phyloP scores from a whole-genome alignment of 2,888 invertebrate species.

The Ametastegia equiseti region DNA sequence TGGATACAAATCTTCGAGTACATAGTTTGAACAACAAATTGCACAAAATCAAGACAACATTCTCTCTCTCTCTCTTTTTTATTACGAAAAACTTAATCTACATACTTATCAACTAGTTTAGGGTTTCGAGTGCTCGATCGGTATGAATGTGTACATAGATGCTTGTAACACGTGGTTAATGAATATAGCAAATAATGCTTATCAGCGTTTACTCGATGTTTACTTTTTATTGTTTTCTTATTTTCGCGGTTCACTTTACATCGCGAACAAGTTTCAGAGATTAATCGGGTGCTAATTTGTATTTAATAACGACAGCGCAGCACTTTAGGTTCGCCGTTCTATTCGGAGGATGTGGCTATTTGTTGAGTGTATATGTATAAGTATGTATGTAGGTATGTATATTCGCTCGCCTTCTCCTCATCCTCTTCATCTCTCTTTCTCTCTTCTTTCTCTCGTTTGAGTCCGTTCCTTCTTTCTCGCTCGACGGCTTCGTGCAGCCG shows the following conservation, averaged over 20 bases:
- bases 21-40: not conserved
- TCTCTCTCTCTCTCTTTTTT: not conserved
- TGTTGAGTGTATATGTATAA: constrained; percentile 62
- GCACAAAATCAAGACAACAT: not conserved
- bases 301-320: constrained; percentile 9
- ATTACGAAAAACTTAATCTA: too few relatives aligned
- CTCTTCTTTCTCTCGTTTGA: constrained; percentile 56
- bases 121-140: too few relatives aligned
- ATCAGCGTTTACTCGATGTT: not conserved
- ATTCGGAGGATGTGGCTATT: constrained; percentile 76
- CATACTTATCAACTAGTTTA: too few relatives aligned
- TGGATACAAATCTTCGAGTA: not conserved
- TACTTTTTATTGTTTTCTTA: not conserved
- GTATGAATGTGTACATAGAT: too few relatives aligned
- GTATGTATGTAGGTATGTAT: not conserved
- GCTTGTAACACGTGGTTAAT: too few relatives aligned
- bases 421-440: not conserved
- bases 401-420: not conserved
- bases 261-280: not conserved
- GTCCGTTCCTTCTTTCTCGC: constrained; percentile 28
- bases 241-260: not conserved
- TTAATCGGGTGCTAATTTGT: constrained; percentile 24
- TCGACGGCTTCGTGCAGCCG: constrained; percentile 12
- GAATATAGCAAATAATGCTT: too few relatives aligned
- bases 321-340: constrained; percentile 54